phyloP scores from a whole-genome alignment of 2,888 invertebrate genomes.

The Erpobdella octoculata region DNA sequence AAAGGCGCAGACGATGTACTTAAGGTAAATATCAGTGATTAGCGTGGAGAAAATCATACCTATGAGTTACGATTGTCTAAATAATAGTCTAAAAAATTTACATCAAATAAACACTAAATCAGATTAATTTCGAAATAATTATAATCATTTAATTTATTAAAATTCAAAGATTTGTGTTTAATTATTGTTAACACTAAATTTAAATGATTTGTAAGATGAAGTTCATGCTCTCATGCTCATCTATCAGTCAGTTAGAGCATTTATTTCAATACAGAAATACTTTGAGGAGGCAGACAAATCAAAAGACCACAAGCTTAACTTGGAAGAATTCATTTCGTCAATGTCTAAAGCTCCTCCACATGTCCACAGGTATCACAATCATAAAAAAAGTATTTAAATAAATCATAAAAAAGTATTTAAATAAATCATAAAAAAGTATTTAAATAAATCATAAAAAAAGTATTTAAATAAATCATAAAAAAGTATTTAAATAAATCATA shows the following conservation, averaged over 20 bases:
- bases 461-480: constrained; percentile 9
- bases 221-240: too few species aligned
- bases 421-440: too few species aligned
- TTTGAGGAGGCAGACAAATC: constrained; percentile 31
- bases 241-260: too few species aligned
- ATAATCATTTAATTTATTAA: too few species aligned
- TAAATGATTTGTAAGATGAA: not conserved
- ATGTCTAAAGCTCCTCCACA: constrained; percentile 34
- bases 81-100: not conserved
- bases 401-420: too few species aligned
- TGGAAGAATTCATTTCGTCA: constrained; percentile 33
- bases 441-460: too few species aligned
- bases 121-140: not conserved
- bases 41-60: not conserved
- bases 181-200: not conserved
- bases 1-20: constrained; percentile 32
- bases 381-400: too few species aligned
- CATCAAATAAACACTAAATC: not conserved
- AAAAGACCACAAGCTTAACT: constrained; percentile 33
- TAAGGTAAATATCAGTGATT: constrained; percentile 30
- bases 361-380: constrained; percentile 29
- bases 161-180: not conserved
- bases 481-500: too few species aligned
- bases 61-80: not conserved
- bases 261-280: constrained; percentile 29